Conservation (phyloP, 2,113 vertebrate genomes). For the Cinclus mexicanus region DNA sequence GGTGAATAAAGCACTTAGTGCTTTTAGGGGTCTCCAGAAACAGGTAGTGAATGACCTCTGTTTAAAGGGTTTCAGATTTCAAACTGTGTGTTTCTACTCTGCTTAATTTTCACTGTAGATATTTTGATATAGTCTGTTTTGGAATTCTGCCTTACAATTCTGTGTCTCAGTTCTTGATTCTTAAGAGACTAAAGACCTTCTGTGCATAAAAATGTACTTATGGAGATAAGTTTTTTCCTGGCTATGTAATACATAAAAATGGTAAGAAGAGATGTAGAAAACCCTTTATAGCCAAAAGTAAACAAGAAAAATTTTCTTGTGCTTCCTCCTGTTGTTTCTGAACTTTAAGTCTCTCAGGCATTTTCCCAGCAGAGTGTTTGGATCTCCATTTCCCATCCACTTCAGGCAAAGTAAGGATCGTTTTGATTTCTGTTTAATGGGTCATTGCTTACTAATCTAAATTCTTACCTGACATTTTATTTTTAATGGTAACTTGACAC, state of each 20-base stretch:
- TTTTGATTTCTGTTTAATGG: neutral
- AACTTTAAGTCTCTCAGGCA: neutral
- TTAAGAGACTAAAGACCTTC: neutral
- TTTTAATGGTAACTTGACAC: neutral
- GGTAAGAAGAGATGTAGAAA: neutral
- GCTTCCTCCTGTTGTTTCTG: neutral
- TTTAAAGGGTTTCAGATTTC: neutral
- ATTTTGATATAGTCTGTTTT: neutral
- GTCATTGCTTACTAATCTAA: neutral
- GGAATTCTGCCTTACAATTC: neutral
- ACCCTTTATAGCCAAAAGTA: fast-evolving
- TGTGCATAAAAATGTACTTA: neutral
- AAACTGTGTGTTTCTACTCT: neutral
- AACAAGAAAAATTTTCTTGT: neutral
- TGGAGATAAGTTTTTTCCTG: neutral
- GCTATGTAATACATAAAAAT: neutral
- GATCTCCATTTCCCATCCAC: neutral
- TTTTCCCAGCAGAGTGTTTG: neutral
- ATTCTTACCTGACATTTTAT: neutral
- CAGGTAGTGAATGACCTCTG: neutral
- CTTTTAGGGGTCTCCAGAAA: neutral
- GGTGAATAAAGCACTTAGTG: neutral
- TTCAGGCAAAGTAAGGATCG: neutral
- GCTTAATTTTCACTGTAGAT: neutral
- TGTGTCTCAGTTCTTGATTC: neutral